phyloP scores from a whole-genome alignment of 2,113 vertebrate genomes.

The Nycticebus coucang region DNA sequence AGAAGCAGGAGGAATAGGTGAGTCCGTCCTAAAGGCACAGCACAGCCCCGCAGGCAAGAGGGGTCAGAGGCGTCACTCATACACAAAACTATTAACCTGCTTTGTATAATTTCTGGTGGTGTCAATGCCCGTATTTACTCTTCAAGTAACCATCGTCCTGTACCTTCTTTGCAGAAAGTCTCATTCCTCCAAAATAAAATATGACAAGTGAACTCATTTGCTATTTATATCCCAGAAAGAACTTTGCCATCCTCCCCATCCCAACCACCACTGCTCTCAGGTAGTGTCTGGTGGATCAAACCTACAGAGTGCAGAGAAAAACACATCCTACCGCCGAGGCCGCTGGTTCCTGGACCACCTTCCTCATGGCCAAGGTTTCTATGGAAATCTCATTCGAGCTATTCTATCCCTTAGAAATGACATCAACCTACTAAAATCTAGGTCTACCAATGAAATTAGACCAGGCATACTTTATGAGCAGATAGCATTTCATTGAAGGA shows the following conservation, averaged over 20 bases:
- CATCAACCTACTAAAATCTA: not conserved
- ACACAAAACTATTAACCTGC: fast-evolving
- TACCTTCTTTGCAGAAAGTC: not conserved
- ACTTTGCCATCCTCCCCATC: not conserved
- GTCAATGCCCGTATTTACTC: not conserved
- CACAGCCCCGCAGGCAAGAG: no score
- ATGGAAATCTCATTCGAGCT: not conserved
- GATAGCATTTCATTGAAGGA: not conserved
- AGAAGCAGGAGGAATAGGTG: not conserved
- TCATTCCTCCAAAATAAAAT: not conserved
- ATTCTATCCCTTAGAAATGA: not conserved
- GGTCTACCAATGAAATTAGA: not conserved
- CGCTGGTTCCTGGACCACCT: not conserved
- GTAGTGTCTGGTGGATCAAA: not conserved
- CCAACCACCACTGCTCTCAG: not conserved
- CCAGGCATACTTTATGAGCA: not conserved
- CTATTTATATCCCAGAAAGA: not conserved
- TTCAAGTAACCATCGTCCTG: not conserved
- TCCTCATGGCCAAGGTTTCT: not conserved
- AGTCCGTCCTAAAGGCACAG: not conserved
- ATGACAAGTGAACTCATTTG: not conserved
- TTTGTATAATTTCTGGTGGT: not conserved
- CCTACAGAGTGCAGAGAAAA: not conserved
- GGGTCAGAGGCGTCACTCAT: fast-evolving
- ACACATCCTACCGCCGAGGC: not conserved